Evolutionary conservation across 92 coral and sea anemone species (phyloP), one percentile per base, ranked within the genome.

Genomic region (Siderastrea siderea): DNA sequence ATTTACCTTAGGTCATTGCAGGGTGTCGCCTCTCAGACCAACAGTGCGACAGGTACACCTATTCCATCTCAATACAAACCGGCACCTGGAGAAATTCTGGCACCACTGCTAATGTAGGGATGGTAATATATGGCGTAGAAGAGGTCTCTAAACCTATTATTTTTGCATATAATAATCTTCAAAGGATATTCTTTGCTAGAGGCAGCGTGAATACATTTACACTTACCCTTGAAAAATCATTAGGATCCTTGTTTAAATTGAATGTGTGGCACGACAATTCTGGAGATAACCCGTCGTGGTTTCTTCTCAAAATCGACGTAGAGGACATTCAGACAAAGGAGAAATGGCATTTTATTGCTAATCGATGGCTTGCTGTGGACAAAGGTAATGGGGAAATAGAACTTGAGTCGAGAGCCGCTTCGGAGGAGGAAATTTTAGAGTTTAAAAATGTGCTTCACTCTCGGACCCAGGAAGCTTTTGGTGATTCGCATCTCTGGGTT

Each of bases 331-430:
- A 90, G 71, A 93, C 86, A 46, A 87, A 77, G 3, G 73, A 85
- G 43, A 85, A 82, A 63, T 94, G 94, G 94, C 86, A 87, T 72
- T 95, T 96, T 63, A 77, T 96, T 55, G 93, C 93, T 19, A 92
- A 96, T 84, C 90, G 90, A 55, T 96, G 99, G 99, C 89, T 96
- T 43, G 99, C 99, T 11, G 92, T 94, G 11, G 99, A 96, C 51
- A 92, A 91, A 55, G 94, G 97, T 10, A 89, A 90, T 71, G 99
- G 99, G 1, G 85, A 89, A 10, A 86, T 96, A 51, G 94, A 93
- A 53, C 85, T 83, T n/a, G 98, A 95, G 59, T 59, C 95, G 11
- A 87, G 77, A 8, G 94, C 78, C 7, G 94, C 98, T 0, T 88
- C 89, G 12, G 86, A 84, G 43, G 82, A 74, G 52, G 99, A 96